These are phyloP conservation scores for Mellivora capensis DNA, from an alignment of 2,113 vertebrate genomes.

Conservation along the genomic window DNA sequence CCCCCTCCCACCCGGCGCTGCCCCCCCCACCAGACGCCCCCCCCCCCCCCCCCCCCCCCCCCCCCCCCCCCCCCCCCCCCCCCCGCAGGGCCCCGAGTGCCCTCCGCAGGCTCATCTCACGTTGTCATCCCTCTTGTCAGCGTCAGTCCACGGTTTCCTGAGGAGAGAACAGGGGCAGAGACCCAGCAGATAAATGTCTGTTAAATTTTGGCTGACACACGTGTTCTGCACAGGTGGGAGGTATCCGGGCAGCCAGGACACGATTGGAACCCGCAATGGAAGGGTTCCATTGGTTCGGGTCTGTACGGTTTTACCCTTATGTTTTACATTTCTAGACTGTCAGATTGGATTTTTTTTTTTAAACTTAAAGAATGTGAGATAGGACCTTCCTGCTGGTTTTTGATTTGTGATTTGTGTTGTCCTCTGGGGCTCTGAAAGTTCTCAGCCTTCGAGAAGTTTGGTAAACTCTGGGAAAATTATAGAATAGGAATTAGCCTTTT, in stretches of 20 bases:
- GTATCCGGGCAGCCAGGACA: rapidly evolving
- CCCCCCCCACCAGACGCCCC: background rate
- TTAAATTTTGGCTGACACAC: background rate
- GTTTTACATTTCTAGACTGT: background rate
- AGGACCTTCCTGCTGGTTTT: background rate
- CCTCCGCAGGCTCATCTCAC: background rate
- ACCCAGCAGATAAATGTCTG: background rate
- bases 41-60: background rate
- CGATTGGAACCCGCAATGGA: rapidly evolving
- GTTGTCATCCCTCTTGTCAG: background rate
- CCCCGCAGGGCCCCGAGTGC: background rate
- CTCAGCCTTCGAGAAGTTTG: background rate
- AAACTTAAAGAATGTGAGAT: too few species aligned
- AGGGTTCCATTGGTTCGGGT: too few species aligned
- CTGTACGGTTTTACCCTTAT: background rate
- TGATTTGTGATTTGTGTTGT: background rate
- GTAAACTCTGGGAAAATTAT: background rate
- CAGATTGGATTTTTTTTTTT: background rate
- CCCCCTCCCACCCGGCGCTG: background rate
- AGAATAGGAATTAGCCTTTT: background rate
- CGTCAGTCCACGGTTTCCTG: background rate
- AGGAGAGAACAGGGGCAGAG: background rate
- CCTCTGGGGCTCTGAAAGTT: background rate
- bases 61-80: background rate
- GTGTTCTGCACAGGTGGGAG: background rate